Evolutionary conservation across 2,797 vertebrate species (phyloP).

Genomic region (Chrysocyon brachyurus): DNA sequence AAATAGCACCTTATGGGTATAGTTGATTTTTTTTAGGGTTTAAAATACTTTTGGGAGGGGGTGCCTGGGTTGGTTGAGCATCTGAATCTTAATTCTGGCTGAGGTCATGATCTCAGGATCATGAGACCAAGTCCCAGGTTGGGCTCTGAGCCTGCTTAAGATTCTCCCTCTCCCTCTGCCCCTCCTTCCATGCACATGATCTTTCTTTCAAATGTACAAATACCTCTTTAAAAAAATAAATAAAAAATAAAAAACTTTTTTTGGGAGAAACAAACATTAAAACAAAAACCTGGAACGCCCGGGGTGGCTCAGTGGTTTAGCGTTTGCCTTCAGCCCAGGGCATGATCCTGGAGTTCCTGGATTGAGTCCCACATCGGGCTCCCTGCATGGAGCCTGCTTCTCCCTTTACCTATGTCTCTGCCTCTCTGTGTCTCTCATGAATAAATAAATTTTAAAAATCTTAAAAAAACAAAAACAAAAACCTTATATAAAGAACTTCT

Average conservation of each 20-base stretch:
- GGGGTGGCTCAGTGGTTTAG: too few species aligned
- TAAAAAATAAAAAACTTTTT: neutral
- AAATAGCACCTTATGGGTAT: neutral
- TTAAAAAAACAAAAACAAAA: constrained; percentile 18
- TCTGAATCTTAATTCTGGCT: neutral
- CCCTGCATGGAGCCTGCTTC: too few species aligned
- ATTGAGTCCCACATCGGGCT: too few species aligned
- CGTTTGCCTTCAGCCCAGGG: too few species aligned
- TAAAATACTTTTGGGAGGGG: neutral
- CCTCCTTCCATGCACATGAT: neutral
- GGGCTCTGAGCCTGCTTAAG: neutral
- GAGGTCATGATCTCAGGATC: neutral
- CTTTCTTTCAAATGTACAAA: neutral
- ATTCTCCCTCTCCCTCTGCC: neutral
- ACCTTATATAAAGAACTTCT: constrained; percentile 26
- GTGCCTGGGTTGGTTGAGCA: neutral
- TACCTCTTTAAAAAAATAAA: neutral
- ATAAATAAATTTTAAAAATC: neutral
- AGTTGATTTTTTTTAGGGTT: constrained; percentile 2
- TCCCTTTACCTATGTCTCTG: too few species aligned
- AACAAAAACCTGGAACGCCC: neutral
- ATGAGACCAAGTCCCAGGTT: too few species aligned
- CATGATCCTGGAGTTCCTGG: too few species aligned
- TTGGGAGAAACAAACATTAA: neutral
- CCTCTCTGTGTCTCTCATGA: too few species aligned